A percentile compares a stretch with the other conserved stretches of the same genome.
Conservation (phyloP, 2,888 invertebrate genomes). For the Clistopyga incitator region DNA sequence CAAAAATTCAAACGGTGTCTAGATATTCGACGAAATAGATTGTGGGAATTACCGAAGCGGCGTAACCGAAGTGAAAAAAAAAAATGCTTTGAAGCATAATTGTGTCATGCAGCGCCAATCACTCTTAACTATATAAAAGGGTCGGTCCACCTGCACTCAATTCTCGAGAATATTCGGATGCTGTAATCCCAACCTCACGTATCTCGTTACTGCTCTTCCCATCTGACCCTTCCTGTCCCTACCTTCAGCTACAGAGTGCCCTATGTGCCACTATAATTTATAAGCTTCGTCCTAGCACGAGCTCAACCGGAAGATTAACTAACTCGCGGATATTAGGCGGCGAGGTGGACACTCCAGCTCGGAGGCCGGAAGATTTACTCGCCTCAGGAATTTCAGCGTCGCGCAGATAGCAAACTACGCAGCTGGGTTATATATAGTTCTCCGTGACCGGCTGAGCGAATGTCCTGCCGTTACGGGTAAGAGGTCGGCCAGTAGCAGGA, state of each 20-base stretch:
- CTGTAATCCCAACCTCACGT: slow-evolving; percentile 23
- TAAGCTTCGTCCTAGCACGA: slow-evolving; percentile 52
- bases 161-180: slow-evolving; percentile 31
- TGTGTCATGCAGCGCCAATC: neutral
- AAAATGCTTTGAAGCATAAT: neutral
- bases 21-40: neutral
- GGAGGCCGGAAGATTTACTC: slow-evolving; percentile 64
- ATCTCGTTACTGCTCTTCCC: slow-evolving; percentile 25
- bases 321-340: slow-evolving; percentile 70
- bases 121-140: neutral
- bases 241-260: neutral
- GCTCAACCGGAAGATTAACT: slow-evolving; percentile 69
- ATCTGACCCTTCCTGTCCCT: neutral
- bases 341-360: slow-evolving; percentile 46
- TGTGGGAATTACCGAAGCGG: neutral
- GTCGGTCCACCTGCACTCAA: neutral
- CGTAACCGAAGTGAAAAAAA: neutral
- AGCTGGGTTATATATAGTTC: neutral
- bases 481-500: neutral
- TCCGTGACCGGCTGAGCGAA: slow-evolving; percentile 10
- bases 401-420: slow-evolving; percentile 15
- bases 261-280: slow-evolving; percentile 59
- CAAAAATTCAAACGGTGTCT: neutral
- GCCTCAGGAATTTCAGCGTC: slow-evolving; percentile 63
- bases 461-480: neutral